phyloP scores from a whole-genome alignment of 1,140 invertebrate genomes.

The Hyposmocoma kahamanoa region DNA sequence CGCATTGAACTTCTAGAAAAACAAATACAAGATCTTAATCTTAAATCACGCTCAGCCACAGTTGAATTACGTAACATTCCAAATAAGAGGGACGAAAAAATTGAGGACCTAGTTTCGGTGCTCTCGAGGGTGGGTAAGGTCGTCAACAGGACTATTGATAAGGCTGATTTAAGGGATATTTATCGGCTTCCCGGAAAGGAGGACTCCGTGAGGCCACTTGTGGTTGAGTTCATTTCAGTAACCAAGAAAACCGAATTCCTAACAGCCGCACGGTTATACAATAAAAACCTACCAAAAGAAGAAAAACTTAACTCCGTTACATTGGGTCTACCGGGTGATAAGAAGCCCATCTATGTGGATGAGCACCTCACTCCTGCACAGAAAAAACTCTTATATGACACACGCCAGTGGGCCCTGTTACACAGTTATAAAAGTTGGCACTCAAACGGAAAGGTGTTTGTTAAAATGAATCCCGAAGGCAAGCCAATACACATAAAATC shows the following conservation, averaged over 20 bases:
- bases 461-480: not conserved
- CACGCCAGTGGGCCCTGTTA: not conserved
- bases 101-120: not conserved
- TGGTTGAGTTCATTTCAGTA: not conserved
- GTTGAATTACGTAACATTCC: not conserved
- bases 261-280: not conserved
- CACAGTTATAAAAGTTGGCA: not conserved
- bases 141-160: not conserved
- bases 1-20: not conserved
- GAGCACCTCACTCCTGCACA: not conserved
- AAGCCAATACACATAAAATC: not conserved
- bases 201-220: not conserved
- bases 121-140: not conserved
- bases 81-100: not conserved
- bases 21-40: not conserved
- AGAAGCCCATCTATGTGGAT: not conserved
- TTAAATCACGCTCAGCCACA: not conserved
- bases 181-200: not conserved
- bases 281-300: not conserved
- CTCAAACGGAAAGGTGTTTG: not conserved
- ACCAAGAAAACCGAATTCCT: not conserved
- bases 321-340: not conserved
- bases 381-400: not conserved
- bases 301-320: not conserved
- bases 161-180: not conserved